phyloP scores from a whole-genome alignment of 1,140 invertebrate species.

The Muscidifurax raptorellus region DNA sequence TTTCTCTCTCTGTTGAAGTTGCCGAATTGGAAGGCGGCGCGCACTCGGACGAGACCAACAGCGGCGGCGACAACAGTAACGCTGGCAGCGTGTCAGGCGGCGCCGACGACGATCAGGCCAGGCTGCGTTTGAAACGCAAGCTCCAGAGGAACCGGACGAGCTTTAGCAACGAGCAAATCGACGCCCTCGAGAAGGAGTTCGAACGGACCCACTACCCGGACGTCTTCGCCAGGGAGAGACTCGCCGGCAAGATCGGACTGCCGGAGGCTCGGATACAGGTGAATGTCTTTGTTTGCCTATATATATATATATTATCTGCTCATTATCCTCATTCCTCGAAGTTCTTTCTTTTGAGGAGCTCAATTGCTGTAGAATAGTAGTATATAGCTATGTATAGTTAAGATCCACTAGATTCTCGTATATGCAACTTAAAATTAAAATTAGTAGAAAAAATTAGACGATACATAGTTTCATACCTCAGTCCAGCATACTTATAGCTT shows the following conservation, averaged over 20 bases:
- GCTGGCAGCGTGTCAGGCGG: slow-evolving; percentile 80
- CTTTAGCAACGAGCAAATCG: slow-evolving; percentile 99
- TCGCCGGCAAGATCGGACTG: slow-evolving; percentile 97
- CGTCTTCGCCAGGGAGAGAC: slow-evolving; percentile 95
- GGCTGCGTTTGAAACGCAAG: slow-evolving; percentile 95
- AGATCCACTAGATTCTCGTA: too few species aligned
- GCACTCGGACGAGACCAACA: slow-evolving; percentile 85
- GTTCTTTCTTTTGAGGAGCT: too few species aligned
- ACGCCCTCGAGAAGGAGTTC: slow-evolving; percentile 97
- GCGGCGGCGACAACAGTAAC: slow-evolving; percentile 88
- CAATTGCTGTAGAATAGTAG: too few species aligned
- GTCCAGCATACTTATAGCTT: too few species aligned
- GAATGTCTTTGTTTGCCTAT: slow-evolving; percentile 58
- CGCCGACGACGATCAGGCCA: slow-evolving; percentile 86
- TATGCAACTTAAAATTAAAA: too few species aligned
- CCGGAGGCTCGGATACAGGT: slow-evolving; percentile 99
- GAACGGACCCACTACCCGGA: slow-evolving; percentile 94
- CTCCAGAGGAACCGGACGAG: slow-evolving; percentile 98
- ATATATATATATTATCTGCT: too few species aligned
- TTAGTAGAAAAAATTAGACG: too few species aligned
- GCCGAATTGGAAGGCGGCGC: slow-evolving; percentile 78
- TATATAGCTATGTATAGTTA: too few species aligned
- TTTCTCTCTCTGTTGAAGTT: background rate
- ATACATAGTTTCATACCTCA: too few species aligned
- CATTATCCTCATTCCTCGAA: too few species aligned